phyloP scores from a whole-genome alignment of 2,113 vertebrate species.

The Eulemur rufifrons region DNA sequence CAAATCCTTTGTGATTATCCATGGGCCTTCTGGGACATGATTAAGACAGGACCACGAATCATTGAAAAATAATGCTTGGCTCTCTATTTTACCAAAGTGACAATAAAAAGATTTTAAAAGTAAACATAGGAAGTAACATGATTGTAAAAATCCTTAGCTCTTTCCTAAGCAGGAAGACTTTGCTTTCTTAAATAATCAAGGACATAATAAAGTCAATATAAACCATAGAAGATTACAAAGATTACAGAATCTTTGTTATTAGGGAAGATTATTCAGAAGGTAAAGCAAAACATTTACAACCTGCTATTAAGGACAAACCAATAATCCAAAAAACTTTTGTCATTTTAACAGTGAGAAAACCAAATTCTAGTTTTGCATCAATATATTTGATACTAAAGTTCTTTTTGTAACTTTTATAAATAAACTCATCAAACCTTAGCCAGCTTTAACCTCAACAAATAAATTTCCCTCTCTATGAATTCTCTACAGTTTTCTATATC shows the following conservation, averaged over 20 bases:
- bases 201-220: background rate
- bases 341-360: constrained; percentile 43
- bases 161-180: constrained; percentile 10
- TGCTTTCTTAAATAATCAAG: constrained; percentile 45
- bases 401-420: constrained; percentile 18
- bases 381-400: constrained; percentile 37
- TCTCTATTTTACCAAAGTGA: constrained; percentile 41
- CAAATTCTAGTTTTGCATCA: constrained; percentile 44
- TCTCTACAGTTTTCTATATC: constrained; percentile 3
- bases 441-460: constrained; percentile 32
- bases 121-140: background rate
- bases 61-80: constrained; percentile 38
- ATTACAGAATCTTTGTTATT: constrained; percentile 21
- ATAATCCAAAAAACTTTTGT: background rate
- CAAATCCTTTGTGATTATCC: constrained; percentile 15
- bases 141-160: constrained; percentile 2
- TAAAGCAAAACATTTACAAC: background rate
- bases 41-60: constrained; percentile 27
- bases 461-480: constrained; percentile 31
- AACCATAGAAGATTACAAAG: constrained; percentile 20
- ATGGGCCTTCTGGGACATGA: background rate
- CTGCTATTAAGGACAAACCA: background rate
- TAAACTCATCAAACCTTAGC: constrained; percentile 12
- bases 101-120: constrained; percentile 19
- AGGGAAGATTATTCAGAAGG: background rate